Base-by-base conservation (phyloP, 2,797 vertebrate species). In the Loriculus beryllinus region DNA sequence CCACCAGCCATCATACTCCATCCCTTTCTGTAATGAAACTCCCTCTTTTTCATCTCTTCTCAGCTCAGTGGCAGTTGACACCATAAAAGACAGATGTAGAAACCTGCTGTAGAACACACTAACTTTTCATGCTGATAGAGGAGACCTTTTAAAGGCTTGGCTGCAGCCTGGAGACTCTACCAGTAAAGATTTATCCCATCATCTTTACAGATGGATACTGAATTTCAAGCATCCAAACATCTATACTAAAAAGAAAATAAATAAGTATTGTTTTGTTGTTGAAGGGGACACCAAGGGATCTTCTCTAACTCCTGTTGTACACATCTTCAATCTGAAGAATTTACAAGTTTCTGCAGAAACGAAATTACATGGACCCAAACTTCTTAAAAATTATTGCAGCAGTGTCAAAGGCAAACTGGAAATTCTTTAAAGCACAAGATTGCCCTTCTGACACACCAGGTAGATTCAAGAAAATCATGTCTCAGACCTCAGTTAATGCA, bases 51-150 rank as follows among this genome's bases (percentile, higher is more conserved):
- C 25, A 68, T 74, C 68, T 80, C 56, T 63, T 29, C 37, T 85
- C 51, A 64, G 75, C 75, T 85, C 77, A 45, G 42, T 31, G 45
- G 42, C 54, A 74, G 81, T 22, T 63, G 33, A 86, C 77, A 88
- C 54, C 76, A 78, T 86, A 75, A 88, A 92, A 96, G 71, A 84
- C 43, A 77, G 80, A 92, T 90, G 64, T 22, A 82, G 90, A 80
- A 88, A 80, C 43, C 59, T 56, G 43, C 54, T 75, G 82, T 86
- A 89, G 15, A 72, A 7, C 45, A 51, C 67, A 21, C 52, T 87
- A 82, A 95, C 83, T 68, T 94, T 95, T 82, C 81, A 33, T 49
- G 54, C 70, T 86, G 64, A 33, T 59, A 69, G 52, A 63, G 12
- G 11, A 89, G 31, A 91, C 43, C 47, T 95, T 90, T 86, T 79